These are phyloP conservation scores for Microctonus aethiopoides DNA, from an alignment of 2,888 invertebrate genomes.

Conservation along the genomic window DNA sequence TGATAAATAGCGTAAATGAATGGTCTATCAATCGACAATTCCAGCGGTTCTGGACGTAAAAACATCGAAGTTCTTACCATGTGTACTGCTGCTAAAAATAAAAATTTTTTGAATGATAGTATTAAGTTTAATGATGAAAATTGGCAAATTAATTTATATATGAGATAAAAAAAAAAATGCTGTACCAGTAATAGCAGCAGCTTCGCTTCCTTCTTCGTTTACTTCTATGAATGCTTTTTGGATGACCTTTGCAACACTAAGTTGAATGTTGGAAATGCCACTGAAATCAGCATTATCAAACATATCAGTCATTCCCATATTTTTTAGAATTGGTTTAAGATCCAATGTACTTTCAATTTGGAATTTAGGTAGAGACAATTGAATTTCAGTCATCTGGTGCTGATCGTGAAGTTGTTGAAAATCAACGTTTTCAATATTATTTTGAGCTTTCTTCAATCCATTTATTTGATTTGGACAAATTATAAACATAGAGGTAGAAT, in stretches of 20 bases:
- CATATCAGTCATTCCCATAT: conserved; percentile 58
- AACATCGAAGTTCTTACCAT: not conserved
- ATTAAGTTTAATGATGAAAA: not conserved
- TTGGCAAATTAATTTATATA: no score
- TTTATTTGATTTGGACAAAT: conserved; percentile 76
- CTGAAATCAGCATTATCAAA: conserved; percentile 57
- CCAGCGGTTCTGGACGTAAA: conserved; percentile 6
- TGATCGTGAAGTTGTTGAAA: conserved; percentile 33
- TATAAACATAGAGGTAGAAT: conserved; percentile 76
- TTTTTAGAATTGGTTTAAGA: conserved; percentile 52
- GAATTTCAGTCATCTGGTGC: conserved; percentile 46
- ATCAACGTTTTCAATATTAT: conserved; percentile 52
- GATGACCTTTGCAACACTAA: conserved; percentile 53
- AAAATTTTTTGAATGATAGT: not conserved
- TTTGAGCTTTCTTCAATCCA: conserved; percentile 68
- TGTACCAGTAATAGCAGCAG: conserved; percentile 14
- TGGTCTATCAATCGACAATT: conserved; percentile 18
- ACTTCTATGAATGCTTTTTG: conserved; percentile 69
- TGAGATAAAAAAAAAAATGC: not conserved
- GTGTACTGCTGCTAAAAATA: conserved; percentile 6
- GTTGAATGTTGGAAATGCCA: conserved; percentile 53
- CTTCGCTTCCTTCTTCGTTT: conserved; percentile 11
- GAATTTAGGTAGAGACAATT: conserved; percentile 65
- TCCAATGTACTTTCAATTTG: conserved; percentile 62
- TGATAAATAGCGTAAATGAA: conserved; percentile 31